Evolutionary conservation across 2,797 vertebrate species (phyloP).

Genomic region (Scleropages formosus): DNA sequence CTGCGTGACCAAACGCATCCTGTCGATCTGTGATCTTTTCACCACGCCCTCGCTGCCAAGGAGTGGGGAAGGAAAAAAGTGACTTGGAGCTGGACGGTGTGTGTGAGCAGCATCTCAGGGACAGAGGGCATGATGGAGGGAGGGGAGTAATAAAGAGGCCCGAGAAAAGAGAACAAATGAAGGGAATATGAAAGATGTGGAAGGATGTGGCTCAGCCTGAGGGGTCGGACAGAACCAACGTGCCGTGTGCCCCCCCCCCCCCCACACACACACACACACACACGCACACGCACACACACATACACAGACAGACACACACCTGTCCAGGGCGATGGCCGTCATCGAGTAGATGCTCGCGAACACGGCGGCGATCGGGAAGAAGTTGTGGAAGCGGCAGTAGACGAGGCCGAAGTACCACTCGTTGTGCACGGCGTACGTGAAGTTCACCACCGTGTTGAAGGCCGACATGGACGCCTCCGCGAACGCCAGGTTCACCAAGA

Average conservation of each 20-base stretch:
- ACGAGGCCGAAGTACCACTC: constrained; percentile 92
- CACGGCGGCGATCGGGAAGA: constrained; percentile 92
- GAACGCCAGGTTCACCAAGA: constrained; percentile 90
- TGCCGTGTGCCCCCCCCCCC: background rate
- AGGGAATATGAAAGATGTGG: background rate
- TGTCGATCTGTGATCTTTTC: too few relatives aligned
- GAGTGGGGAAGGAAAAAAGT: too few relatives aligned
- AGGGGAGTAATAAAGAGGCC: too few relatives aligned
- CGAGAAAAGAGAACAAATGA: background rate
- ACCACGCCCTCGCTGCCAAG: too few relatives aligned
- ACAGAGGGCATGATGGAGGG: too few relatives aligned
- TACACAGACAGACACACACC: constrained; percentile 60
- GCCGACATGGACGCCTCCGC: constrained; percentile 94
- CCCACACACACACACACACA: background rate
- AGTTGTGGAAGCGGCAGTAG: constrained; percentile 98
- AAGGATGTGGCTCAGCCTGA: background rate
- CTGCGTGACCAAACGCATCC: too few relatives aligned
- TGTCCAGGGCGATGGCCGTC: constrained; percentile 91
- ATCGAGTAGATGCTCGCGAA: constrained; percentile 98
- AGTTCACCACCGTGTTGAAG: constrained; percentile 95
- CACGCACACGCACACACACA: background rate
- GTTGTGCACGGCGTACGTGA: constrained; percentile 88
- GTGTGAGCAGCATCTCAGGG: too few relatives aligned
- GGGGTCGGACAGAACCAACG: too few relatives aligned
- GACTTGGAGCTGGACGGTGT: too few relatives aligned